Evolutionary conservation across 2,888 invertebrate species (phyloP).

Genomic region (Syrphus vitripennis): DNA sequence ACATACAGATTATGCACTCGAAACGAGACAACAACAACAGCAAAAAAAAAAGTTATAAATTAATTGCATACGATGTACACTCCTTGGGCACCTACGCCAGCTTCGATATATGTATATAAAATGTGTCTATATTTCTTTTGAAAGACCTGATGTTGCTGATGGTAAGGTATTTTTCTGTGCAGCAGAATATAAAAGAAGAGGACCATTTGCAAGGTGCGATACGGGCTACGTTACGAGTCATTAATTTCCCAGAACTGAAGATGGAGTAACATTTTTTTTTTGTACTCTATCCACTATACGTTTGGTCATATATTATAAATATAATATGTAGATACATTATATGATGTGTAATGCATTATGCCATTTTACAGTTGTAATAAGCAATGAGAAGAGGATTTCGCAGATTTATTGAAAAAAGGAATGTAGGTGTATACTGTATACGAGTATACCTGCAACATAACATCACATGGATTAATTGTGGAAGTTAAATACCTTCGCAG

Average conservation of each 20-base stretch:
- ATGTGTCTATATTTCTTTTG: not conserved
- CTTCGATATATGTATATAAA: not conserved
- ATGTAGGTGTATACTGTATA: not conserved
- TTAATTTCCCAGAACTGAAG: conserved; percentile 45
- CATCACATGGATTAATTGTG: conserved; percentile 36
- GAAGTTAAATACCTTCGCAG: conserved; percentile 33
- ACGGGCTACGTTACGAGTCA: conserved; percentile 31
- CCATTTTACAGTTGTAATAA: conserved; percentile 42
- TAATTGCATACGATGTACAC: conserved; percentile 57
- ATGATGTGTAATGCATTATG: conserved; percentile 7
- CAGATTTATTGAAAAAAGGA: conserved; percentile 29
- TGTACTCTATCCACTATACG: not conserved
- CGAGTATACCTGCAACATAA: not conserved
- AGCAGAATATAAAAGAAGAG: not conserved
- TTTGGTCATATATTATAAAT: not conserved
- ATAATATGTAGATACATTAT: not conserved
- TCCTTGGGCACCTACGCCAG: conserved; percentile 64
- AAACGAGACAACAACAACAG: not conserved
- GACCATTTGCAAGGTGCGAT: conserved; percentile 51
- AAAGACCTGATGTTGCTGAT: not conserved
- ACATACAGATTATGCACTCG: not conserved
- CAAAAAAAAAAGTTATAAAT: conserved; percentile 26
- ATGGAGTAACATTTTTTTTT: conserved; percentile 29
- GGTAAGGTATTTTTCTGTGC: not conserved
- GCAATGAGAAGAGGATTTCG: conserved; percentile 17